phyloP scores from a whole-genome alignment of 2,888 invertebrate species.

The Diadromus collaris region DNA sequence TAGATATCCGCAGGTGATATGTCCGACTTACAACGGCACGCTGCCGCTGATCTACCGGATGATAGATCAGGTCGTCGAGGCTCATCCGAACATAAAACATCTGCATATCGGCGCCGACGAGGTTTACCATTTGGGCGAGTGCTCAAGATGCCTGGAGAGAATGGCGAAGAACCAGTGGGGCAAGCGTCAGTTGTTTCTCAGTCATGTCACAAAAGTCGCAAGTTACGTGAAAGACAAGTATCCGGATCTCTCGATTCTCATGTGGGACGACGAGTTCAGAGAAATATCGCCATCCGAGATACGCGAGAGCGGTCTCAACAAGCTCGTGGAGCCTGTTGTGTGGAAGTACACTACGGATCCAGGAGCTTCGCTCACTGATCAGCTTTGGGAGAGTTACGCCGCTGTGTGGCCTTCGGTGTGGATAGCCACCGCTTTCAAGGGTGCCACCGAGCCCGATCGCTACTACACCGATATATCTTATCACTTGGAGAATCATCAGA shows the following conservation, averaged over 20 bases:
- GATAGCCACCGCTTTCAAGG: slow-evolving; percentile 93
- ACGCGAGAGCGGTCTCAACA: slow-evolving; percentile 79
- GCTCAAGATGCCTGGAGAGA: slow-evolving; percentile 81
- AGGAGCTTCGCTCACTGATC: slow-evolving; percentile 78
- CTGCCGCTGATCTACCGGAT: slow-evolving; percentile 84
- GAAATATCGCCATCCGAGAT: slow-evolving; percentile 81
- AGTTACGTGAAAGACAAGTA: slow-evolving; percentile 80
- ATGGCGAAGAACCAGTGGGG: slow-evolving; percentile 79
- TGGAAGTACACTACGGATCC: slow-evolving; percentile 85
- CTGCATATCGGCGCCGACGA: slow-evolving; percentile 93
- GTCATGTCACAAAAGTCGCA: slow-evolving; percentile 83
- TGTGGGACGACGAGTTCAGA: slow-evolving; percentile 93
- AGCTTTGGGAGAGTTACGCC: slow-evolving; percentile 83
- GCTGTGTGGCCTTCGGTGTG: slow-evolving; percentile 86
- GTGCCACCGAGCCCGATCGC: slow-evolving; percentile 83
- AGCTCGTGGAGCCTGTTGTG: slow-evolving; percentile 85
- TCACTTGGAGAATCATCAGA: slow-evolving; percentile 87
- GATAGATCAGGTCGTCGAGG: slow-evolving; percentile 85
- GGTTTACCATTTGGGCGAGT: slow-evolving; percentile 87
- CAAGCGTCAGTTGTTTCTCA: slow-evolving; percentile 83
- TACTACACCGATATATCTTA: slow-evolving; percentile 82
- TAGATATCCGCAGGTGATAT: slow-evolving; percentile 84
- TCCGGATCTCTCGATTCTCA: slow-evolving; percentile 83
- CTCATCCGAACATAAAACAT: slow-evolving; percentile 82
- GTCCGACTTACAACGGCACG: slow-evolving; percentile 85